These are phyloP conservation scores for Cephus nigrinus DNA, from an alignment of 2,888 invertebrate genomes.

Conservation along the genomic window DNA sequence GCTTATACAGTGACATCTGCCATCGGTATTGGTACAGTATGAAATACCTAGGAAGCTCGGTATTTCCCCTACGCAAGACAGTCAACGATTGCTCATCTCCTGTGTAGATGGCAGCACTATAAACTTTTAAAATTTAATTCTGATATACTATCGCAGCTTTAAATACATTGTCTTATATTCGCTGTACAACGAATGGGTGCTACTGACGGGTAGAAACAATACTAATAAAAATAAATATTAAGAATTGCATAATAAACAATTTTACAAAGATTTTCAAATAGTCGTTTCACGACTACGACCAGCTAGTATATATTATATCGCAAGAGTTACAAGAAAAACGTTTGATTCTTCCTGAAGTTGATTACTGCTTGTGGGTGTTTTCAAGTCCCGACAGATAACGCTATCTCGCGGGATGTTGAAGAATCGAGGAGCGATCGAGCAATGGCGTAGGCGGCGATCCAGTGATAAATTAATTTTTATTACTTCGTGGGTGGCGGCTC, in stretches of 20 bases:
- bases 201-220: accelerated
- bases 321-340: not conserved
- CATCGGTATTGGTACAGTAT: not conserved
- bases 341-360: not conserved
- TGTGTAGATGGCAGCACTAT: not conserved
- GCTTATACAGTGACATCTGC: not conserved
- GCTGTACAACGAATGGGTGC: not conserved
- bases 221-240: not conserved
- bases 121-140: not conserved
- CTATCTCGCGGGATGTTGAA: constrained; percentile 46
- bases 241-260: not conserved
- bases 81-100: not conserved
- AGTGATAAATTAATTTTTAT: constrained; percentile 60
- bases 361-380: not conserved
- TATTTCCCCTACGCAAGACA: not conserved
- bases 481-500: constrained; percentile 56
- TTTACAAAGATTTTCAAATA: not conserved
- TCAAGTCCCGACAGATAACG: constrained; percentile 43
- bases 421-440: constrained; percentile 34
- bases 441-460: constrained; percentile 59
- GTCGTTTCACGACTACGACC: not conserved
- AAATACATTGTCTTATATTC: not conserved
- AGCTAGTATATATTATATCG: not conserved
- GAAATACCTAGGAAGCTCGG: not conserved
- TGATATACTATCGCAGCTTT: not conserved